Evolutionary conservation across 2,888 invertebrate genomes (phyloP).

Genomic region (Hypena proboscidalis): DNA sequence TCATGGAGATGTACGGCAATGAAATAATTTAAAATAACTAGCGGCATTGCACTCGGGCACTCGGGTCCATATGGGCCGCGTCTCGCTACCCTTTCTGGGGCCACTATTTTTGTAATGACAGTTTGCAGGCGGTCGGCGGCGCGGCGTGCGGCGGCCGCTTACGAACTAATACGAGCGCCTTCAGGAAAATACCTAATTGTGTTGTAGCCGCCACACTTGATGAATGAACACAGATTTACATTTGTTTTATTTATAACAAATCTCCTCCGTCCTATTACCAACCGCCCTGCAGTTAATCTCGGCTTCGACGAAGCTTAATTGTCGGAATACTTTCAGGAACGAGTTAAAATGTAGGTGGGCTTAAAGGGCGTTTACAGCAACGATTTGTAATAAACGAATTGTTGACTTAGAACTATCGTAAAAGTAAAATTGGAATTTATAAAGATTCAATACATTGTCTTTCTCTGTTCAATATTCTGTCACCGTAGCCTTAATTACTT

Average conservation of each 20-base stretch:
- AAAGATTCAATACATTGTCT: no score
- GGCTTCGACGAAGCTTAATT: no score
- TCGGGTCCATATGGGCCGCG: constrained; percentile 76
- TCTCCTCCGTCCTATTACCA: constrained; percentile 9
- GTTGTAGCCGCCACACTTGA: constrained; percentile 54
- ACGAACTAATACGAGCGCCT: no score
- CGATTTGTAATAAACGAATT: no score
- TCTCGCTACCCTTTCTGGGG: constrained; percentile 81
- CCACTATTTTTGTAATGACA: constrained; percentile 84
- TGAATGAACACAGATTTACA: constrained; percentile 57
- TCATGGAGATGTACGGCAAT: constrained; percentile 46
- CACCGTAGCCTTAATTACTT: no score
- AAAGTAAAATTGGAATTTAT: no score
- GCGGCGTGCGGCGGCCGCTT: constrained; percentile 10
- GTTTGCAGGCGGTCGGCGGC: constrained; percentile 72
- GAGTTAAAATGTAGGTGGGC: no score
- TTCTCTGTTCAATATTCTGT: no score
- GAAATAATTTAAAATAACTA: constrained; percentile 72
- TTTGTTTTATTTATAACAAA: constrained; percentile 37
- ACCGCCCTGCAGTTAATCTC: constrained; percentile 6
- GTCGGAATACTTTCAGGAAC: no score
- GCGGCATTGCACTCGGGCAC: constrained; percentile 49
- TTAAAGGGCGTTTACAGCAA: no score
- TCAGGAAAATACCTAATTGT: constrained; percentile 80
- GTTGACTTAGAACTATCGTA: no score